Evolutionary conservation across 2,888 invertebrate genomes (phyloP), one percentile per base, ranked within the genome.

Genomic region (Trissolcus japonicus): DNA sequence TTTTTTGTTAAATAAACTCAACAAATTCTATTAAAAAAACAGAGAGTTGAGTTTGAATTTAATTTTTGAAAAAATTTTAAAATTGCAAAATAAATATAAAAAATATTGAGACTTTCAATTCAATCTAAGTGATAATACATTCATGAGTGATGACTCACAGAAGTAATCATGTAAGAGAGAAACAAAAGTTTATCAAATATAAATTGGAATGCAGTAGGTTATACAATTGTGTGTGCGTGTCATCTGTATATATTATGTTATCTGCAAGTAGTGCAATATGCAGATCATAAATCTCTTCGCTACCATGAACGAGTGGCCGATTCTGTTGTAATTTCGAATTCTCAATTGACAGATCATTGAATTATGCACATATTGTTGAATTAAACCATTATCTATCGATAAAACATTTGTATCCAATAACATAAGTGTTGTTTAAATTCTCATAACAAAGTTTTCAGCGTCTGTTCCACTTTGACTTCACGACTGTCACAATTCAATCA

Each of bases 181-280:
- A 46, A 46, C 46, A 46, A 68, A 68, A 54, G 60, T 35, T 68
- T 60, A 60, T 60, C 59, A 54, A 60, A 60, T 54, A 35, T 53
- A 51, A 68, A 60, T 60, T 68, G 68, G 53, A 54, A 68, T 68
- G 60, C 60, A 48, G 35, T 11, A 11, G 35, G 35, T 68, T 68
- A n/a, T n/a, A 54, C 54, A 60, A 46, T 54, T 25, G 60, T 60
- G 53, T 59, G 17, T 68, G 57, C 57, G 57, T 66, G 57, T 66
- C 66, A 66, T 66, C 57, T 51, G 57, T 57, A 14, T 63, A 56
- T 56, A 65, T 16, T 14, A 56, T n/a, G 54, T 16, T 51, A 41
- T 51, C 35, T 65, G 29, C 48, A 65, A 48, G 56, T 55, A 54
- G 41, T 16, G 29, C 60, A 29, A n/a, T 50, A 50, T 48, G 25